Conservation (phyloP, 1,140 invertebrate genomes). For the Ylistrum balloti region DNA sequence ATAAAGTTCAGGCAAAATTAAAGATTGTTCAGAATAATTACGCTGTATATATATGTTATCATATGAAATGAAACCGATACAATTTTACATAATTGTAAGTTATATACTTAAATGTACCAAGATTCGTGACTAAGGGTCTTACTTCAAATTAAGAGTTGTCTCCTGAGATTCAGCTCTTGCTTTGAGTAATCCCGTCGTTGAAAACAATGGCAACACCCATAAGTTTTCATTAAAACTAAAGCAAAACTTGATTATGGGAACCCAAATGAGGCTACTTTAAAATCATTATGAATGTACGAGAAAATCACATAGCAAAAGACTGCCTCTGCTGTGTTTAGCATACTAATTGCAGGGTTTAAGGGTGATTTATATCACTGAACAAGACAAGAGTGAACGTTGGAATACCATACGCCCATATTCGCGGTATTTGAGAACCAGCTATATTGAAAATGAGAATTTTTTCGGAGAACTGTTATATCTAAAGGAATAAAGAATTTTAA, state of each 20-base stretch:
- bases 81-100: conserved; percentile 5
- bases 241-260: conserved; percentile 20
- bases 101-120: background rate
- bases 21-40: no score
- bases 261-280: background rate
- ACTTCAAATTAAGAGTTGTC: conserved; percentile 1
- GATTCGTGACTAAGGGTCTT: background rate
- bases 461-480: background rate
- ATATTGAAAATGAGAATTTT: background rate
- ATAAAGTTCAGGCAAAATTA: no score
- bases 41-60: no score
- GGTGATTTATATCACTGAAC: background rate
- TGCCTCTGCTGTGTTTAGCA: background rate
- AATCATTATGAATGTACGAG: conserved; percentile 29
- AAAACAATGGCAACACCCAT: background rate
- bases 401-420: background rate
- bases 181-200: background rate
- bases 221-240: background rate
- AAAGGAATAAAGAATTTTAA: background rate
- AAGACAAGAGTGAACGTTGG: background rate
- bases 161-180: background rate
- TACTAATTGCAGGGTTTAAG: background rate
- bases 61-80: no score
- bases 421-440: background rate
- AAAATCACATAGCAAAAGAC: background rate